phyloP scores from a whole-genome alignment of 2,888 invertebrate species.

The Crematogaster levior region DNA sequence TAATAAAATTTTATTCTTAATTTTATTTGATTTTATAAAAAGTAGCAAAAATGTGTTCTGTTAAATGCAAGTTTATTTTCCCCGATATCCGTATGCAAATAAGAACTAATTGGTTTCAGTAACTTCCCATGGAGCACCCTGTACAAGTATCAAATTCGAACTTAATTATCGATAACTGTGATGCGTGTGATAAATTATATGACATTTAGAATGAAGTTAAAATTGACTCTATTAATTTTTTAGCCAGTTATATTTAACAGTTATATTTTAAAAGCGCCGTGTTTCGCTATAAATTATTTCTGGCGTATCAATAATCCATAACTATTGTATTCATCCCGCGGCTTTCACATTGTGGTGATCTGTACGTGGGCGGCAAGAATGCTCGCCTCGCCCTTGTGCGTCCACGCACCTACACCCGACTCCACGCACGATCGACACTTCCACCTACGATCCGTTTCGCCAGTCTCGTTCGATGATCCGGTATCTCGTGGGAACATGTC shows the following conservation, averaged over 20 bases:
- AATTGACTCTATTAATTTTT: background rate
- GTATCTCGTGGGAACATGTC: conserved; percentile 58
- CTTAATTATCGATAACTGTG: background rate
- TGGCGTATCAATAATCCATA: background rate
- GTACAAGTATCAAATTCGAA: background rate
- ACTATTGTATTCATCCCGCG: background rate
- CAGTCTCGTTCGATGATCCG: conserved; percentile 51
- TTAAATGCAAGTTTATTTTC: too few species aligned
- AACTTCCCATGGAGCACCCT: too few species aligned
- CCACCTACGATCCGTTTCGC: conserved; percentile 54
- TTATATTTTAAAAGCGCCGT: too few species aligned
- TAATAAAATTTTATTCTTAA: too few species aligned
- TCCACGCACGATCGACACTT: conserved; percentile 53
- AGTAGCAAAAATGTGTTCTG: too few species aligned
- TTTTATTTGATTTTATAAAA: too few species aligned
- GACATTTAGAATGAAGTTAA: background rate
- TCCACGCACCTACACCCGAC: conserved; percentile 28
- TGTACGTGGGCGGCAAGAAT: conserved; percentile 30
- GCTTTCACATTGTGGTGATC: background rate
- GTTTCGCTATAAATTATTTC: background rate
- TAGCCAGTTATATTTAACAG: background rate
- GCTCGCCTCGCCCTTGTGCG: conserved; percentile 16
- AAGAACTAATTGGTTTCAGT: too few species aligned
- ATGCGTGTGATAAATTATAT: background rate
- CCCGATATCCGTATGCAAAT: too few species aligned